Conservation (phyloP, 2,888 invertebrate genomes). For the Lithophane leautieri region DNA sequence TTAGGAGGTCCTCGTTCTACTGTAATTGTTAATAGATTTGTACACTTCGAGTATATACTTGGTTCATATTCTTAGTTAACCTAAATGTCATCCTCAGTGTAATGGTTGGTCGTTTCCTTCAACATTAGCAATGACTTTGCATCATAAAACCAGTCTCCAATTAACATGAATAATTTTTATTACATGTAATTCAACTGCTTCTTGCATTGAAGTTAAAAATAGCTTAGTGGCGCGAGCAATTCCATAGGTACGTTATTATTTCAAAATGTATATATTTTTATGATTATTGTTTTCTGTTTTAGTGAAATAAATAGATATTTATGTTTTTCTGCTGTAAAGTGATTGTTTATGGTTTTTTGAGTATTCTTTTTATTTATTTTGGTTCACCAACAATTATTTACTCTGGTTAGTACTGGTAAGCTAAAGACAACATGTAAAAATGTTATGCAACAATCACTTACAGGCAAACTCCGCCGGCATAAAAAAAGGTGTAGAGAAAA, state of each 20-base stretch:
- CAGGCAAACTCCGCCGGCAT: too few relatives aligned
- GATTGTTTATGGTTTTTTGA: conserved; percentile 27
- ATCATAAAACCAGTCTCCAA: conserved; percentile 69
- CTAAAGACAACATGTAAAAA: too few relatives aligned
- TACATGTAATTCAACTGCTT: conserved; percentile 63
- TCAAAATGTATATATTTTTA: conserved; percentile 37
- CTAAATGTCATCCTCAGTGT: conserved; percentile 41
- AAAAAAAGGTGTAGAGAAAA: too few relatives aligned
- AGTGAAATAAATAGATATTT: conserved; percentile 34
- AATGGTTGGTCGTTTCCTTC: conserved; percentile 48
- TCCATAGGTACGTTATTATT: conserved; percentile 27
- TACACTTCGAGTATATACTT: conserved; percentile 5
- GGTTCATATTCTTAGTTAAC: conserved; percentile 5
- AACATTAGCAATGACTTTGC: conserved; percentile 44
- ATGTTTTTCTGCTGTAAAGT: conserved; percentile 17
- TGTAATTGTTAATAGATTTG: conserved; percentile 6
- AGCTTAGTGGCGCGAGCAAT: conserved; percentile 29
- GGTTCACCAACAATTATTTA: too few relatives aligned
- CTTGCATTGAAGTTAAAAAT: conserved; percentile 58
- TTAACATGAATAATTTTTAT: conserved; percentile 76
- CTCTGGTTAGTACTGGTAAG: too few relatives aligned
- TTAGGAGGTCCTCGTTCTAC: background rate
- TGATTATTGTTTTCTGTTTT: conserved; percentile 26
- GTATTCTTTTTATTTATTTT: background rate
- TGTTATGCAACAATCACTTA: too few relatives aligned